Conservation (phyloP, 2,797 vertebrate genomes). For the Cuniculus paca region DNA sequence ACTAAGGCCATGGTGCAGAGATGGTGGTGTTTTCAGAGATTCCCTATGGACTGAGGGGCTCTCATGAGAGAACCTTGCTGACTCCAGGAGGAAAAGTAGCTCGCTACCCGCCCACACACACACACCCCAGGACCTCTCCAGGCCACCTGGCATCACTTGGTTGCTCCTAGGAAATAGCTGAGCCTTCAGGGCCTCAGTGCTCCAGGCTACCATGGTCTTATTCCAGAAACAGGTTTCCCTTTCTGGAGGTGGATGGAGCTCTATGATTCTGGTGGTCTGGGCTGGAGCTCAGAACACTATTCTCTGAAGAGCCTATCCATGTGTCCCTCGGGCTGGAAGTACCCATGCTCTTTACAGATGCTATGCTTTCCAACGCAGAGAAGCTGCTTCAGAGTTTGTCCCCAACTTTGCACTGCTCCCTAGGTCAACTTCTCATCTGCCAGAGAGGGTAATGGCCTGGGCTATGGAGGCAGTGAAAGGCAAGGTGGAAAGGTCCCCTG, state of each 20-base stretch:
- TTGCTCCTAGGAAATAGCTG: neutral
- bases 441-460: neutral
- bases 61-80: neutral
- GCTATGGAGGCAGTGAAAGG: neutral
- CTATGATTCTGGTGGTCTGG: accelerated
- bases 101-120: no score
- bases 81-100: neutral
- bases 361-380: no score
- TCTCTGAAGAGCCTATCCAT: accelerated
- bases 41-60: accelerated
- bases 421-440: neutral
- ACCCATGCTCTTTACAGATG: neutral
- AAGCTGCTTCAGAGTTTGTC: no score
- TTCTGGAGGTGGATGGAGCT: neutral
- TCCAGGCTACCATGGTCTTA: neutral
- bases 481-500: neutral
- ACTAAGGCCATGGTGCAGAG: neutral
- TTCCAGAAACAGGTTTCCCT: neutral
- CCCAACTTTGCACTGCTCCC: neutral
- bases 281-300: neutral
- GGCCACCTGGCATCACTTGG: accelerated
- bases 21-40: neutral
- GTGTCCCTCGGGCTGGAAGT: neutral
- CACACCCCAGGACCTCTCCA: neutral
- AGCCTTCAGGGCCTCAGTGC: neutral